Percentiles rank a stretch among this genome's conserved stretches.
Evolutionary conservation across 2,797 vertebrate genomes (phyloP).

Genomic region (Ciconia nigra): DNA sequence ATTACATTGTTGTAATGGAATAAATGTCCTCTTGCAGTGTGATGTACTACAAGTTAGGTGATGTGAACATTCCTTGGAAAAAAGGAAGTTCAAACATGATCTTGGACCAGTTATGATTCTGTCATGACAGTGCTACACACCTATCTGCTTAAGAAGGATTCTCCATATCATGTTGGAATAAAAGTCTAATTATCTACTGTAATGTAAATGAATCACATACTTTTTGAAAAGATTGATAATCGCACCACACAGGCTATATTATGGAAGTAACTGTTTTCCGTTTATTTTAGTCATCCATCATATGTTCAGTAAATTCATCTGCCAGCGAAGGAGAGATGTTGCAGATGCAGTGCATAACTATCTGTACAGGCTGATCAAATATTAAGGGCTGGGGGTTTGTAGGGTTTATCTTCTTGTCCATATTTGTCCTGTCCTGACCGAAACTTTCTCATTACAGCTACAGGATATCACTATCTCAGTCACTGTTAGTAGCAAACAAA

Average conservation of each 20-base stretch:
- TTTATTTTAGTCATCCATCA: conserved; percentile 34
- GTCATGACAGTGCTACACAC: neutral
- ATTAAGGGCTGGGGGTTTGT: neutral
- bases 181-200: conserved; percentile 41
- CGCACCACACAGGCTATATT: neutral
- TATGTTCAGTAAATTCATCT: neutral
- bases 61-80: conserved; percentile 29
- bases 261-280: conserved; percentile 4
- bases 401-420: neutral
- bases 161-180: neutral
- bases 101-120: conserved; percentile 30
- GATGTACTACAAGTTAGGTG: neutral
- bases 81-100: neutral
- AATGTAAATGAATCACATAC: conserved; percentile 23
- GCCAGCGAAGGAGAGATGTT: neutral
- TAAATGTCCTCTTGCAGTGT: neutral
- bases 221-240: conserved; percentile 38
- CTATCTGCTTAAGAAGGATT: conserved; percentile 8
- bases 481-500: neutral
- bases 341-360: neutral
- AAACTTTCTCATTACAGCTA: neutral
- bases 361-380: fast-evolving
- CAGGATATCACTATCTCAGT: neutral
- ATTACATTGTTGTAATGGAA: neutral
- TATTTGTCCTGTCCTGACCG: neutral